Base-by-base conservation (phyloP, 2,888 invertebrate genomes). In the Agonopterix alstromeriana region DNA sequence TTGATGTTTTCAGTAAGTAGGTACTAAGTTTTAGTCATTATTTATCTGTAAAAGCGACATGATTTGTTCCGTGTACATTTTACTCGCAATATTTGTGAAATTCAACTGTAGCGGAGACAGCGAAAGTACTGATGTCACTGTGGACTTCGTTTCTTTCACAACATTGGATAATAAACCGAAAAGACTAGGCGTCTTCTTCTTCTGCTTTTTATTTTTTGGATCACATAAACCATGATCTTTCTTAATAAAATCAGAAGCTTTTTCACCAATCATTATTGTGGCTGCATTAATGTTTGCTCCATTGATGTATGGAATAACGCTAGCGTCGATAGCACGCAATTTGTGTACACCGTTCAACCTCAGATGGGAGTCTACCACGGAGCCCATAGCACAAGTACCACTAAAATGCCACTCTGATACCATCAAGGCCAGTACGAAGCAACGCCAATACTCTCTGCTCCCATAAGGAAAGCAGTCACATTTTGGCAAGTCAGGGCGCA, bases 401-500 rank as follows among this genome's bases (percentile, higher is more conserved):
- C 75, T 78, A 51, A 90, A 88, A 65, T 92, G 92, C 63, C 90
- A 91, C 45, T 91, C 77, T 2, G 90, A 91, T 45, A 87, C 77
- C 2, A 89, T 82, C 53, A 90, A 70, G 46, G 84, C 80, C 12
- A 87, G 71, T 0, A 86, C 77, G 63, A 90, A 81, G 59, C 93
- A 93, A n/a, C 36, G 36, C 17, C 17, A 17, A 10, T 10, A 41
- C 10, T 41, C n/a, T 8, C 11, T 8, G 10, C 10, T 11, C 10
- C 8, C 41, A 10, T n/a, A 10, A 2, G 10, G 8, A 8, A 8
- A n/a, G 41, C 41, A 12, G n/a, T 10, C n/a, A 10, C n/a, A 8
- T 10, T 8, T 8, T 2, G 41, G 41, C 41, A 41, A 11, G 17
- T 17, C 17, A 17, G 17, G 17, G 10, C 10, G 11, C 11, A 41